Conservation (phyloP, 2,888 invertebrate species). For the Chloroclysta siterata region DNA sequence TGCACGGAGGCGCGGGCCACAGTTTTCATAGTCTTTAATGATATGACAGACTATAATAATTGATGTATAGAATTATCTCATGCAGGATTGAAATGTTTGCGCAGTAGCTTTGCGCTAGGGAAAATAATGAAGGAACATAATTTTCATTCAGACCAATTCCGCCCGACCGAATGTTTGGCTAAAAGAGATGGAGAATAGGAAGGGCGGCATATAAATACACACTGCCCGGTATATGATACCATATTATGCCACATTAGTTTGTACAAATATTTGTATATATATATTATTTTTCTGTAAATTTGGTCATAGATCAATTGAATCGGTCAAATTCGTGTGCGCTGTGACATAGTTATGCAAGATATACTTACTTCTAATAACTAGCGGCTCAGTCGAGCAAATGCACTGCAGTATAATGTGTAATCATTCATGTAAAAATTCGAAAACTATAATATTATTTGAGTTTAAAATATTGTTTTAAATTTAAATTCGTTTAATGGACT, state of each 20-base stretch:
- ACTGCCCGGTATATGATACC: slow-evolving; percentile 44
- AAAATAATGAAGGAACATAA: not conserved
- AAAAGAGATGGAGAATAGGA: slow-evolving; percentile 25
- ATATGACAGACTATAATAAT: not conserved
- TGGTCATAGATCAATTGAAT: slow-evolving; percentile 40
- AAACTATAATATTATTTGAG: too few relatives aligned
- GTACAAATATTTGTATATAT: slow-evolving; percentile 39
- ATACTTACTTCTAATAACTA: slow-evolving; percentile 5
- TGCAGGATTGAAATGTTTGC: slow-evolving; percentile 5
- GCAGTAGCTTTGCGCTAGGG: not conserved
- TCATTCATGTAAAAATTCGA: slow-evolving; percentile 8
- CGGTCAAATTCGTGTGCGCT: slow-evolving; percentile 41
- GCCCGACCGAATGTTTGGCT: slow-evolving; percentile 30
- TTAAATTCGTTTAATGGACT: not conserved
- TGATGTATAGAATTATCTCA: not conserved
- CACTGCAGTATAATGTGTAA: slow-evolving; percentile 27
- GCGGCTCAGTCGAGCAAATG: slow-evolving; percentile 35
- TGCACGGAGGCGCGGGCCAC: not conserved
- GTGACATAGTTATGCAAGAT: slow-evolving; percentile 28
- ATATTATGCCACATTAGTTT: slow-evolving; percentile 41
- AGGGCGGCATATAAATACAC: slow-evolving; percentile 38
- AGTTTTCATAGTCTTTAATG: not conserved
- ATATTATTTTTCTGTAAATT: slow-evolving; percentile 39
- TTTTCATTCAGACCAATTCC: slow-evolving; percentile 26
- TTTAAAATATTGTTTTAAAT: not conserved